Evolutionary conservation across 2,113 vertebrate genomes (phyloP), one percentile per base, ranked within the genome.

Genomic region (Toxotes chatareus): DNA sequence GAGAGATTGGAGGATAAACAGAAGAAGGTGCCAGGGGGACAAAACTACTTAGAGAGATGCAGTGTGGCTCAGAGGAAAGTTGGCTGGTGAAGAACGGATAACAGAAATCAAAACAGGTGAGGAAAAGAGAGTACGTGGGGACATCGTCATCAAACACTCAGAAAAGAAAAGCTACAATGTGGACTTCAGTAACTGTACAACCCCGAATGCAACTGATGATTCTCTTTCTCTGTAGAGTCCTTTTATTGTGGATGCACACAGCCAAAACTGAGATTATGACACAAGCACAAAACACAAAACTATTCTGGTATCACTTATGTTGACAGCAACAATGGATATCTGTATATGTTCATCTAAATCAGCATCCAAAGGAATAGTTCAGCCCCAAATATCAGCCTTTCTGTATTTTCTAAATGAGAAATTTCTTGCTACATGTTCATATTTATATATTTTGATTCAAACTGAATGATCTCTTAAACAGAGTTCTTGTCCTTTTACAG

Each of bases 81-180:
- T 66, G 63, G 17, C 79, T 51, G 75, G n/a, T 44, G 53, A 82
- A 57, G 42, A 78, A 57, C 32, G 61, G 46, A 84, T 12, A 56
- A 47, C 32, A 53, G 38, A 71, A 77, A 85, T 85, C 79, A 79
- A 80, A 85, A 85, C 85, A 80, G 70, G 42, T 64, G 69, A 85
- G 72, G 31, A 75, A 31, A 83, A 32, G 38, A 51, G 67, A 82
- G 57, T 62, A 80, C 65, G 87, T 36, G 56, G 4, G 76, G 53
- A 85, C 32, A 46, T 40, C 57, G 51, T 78, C 73, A 60, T 86
- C 75, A 84, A 84, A 82, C 21, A 7, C 78, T 36, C 5, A 0
- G 11, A 19, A 73, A 61, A 66, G 57, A 83, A 72, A 84, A 60
- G 46, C 49, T 66, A 40, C 65, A 83, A 56, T 12, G 2, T 49